These are phyloP conservation scores for Drosophila sulfurigaster DNA, from an alignment of 1,140 invertebrate species.

Conservation along the genomic window DNA sequence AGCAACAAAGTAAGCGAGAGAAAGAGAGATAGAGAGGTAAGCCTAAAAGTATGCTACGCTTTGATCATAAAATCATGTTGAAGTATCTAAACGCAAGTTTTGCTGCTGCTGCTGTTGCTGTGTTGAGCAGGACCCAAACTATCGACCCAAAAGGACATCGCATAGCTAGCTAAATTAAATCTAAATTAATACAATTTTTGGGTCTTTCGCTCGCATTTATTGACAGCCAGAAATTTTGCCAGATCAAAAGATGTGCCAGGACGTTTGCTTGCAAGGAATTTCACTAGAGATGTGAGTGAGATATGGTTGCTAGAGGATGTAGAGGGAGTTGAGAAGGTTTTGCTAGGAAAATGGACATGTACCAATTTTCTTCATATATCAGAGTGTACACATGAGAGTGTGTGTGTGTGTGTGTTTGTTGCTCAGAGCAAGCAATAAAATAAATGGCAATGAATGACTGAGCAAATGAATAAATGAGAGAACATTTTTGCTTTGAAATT, in stretches of 20 bases:
- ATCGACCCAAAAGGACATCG: conserved; percentile 56
- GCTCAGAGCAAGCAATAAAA: conserved; percentile 68
- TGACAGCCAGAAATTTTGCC: conserved; percentile 51
- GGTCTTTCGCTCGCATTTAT: conserved; percentile 58
- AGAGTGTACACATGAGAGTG: conserved; percentile 3
- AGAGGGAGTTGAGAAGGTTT: not conserved
- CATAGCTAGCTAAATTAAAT: conserved; percentile 72
- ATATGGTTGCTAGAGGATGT: not conserved
- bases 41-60: conserved; percentile 41
- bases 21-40: conserved; percentile 12
- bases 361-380: conserved; percentile 56
- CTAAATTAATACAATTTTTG: conserved; percentile 79
- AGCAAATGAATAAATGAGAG: conserved; percentile 79
- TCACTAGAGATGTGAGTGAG: not conserved
- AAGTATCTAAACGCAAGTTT: conserved; percentile 15
- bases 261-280: conserved; percentile 65
- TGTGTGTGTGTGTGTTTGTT: conserved; percentile 16
- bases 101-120: conserved; percentile 10
- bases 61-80: conserved; percentile 66
- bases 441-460: conserved; percentile 82
- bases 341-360: conserved; percentile 55
- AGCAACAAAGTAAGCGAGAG: not conserved
- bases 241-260: conserved; percentile 73
- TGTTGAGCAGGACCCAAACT: conserved; percentile 34
- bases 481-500: conserved; percentile 81